Evolutionary conservation across 2,888 invertebrate genomes (phyloP), one percentile per base, ranked within the genome.

Genomic region (Machimus atricapillus): DNA sequence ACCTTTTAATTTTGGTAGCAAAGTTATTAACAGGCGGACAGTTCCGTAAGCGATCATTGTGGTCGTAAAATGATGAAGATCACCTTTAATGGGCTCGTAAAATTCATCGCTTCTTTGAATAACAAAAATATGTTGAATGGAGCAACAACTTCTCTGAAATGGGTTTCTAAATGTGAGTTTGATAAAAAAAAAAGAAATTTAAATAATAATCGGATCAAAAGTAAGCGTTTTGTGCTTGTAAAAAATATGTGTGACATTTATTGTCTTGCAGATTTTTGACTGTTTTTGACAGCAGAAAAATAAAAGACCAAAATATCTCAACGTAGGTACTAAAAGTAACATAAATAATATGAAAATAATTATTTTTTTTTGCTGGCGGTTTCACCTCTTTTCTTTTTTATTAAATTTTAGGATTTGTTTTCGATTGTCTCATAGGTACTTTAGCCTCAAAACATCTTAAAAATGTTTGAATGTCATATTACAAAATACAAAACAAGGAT

Each of bases 81-180:
- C 76, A 76, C 76, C 37, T 76, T 76, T 76, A 76, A 76, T 76
- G 37, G 76, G 34, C 34, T 76, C 76, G 76, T 76, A 76, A 76
- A 76, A 76, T n/a, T n/a, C 37, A 3, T 76, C 76, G 27, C 37
- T 76, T 76, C 37, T 76, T 76, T 37, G 34, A 66, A 66, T 66
- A 66, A 19, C 19, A 27, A 66, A 66, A 66, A 66, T 66, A 66
- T 66, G 66, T 66, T 27, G 66, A 66, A 66, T 66, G 27, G 27
- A 12, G 8, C 66, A 23, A 12, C 23, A 66, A 23, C 66, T 27
- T 66, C 23, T 1, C 66, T 76, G n/a, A 37, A 76, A 37, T 37
- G 37, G 34, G 19, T 76, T 76, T 37, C 66, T 27, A 23, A 66
- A 66, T 23, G 66, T 12, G 12, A 66, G 12, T 12, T 23, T 23